Evolutionary conservation across 2,888 invertebrate species (phyloP), one percentile per base, ranked within the genome.

Genomic region (Caenorhabditis virilis): DNA sequence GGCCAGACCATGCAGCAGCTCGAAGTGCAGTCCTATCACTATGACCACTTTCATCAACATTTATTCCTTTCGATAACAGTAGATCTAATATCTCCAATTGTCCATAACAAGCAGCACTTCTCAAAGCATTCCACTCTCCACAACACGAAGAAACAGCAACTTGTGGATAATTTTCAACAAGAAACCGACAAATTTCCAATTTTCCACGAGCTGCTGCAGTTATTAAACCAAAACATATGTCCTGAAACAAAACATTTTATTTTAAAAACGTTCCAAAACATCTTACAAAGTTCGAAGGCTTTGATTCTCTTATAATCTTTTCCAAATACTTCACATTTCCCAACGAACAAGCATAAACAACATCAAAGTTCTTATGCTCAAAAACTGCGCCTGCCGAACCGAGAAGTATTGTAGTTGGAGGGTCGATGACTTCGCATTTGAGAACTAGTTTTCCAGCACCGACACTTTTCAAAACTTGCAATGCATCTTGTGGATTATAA

Each of bases 1-100:
- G 74, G 16, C 76, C 76, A 1, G 70, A 70, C 70, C 74, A 72
- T 16, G 76, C 70, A 16, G 76, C 74, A 9, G 74, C 76, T 49
- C 76, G 56, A 0, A 76, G 58, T n/a, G 76, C 76, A 9, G 76
- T 76, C 11, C 76, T 43, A 26, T 70, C 74, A 18, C 72, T 69
- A 13, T 67, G 68, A 3, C 74, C 76, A 46, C 72, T 68, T 33
- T 72, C 74, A 38, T 76, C 72, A 18, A 76, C 76, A 42, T 69
- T 42, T 27, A 58, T 15, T 71, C 76, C 76, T 58, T 68, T 60
- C 20, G 60, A 45, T n/a, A 76, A 56, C 26, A 76, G 68, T 42
- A 74, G 62, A 30, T 74, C 61, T n/a, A 76, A 61, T 9, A 74
- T 64, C 16, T 57, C 55, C n/a, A 76, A 60, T 53, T 76, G 70